Evolutionary conservation across 1,140 invertebrate species (phyloP), one percentile per base, ranked within the genome.

Genomic region (Eurosta solidaginis): DNA sequence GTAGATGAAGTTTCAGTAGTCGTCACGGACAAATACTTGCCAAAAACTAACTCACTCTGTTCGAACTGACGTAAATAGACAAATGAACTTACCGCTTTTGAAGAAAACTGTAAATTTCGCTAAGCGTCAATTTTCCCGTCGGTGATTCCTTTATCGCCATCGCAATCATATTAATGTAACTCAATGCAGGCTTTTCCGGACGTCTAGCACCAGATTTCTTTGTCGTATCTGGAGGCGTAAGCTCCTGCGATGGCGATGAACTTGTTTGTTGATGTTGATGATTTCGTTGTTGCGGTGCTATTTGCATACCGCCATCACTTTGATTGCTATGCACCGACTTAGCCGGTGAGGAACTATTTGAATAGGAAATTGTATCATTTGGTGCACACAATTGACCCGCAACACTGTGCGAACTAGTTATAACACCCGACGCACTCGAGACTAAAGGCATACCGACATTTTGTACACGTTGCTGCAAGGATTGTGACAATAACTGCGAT

Each of bases 111-210:
- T 97, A 97, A 49, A 98, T 98, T 89, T 97, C 96, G 77, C 93
- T 96, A 0, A 98, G 90, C 0, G 96, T 97, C 4, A 98, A 89
- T 44, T 93, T 88, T 83, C 96, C 96, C 5, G 92, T 92, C 0
- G 96, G 95, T 14, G 96, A 97, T 81, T 94, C 93, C 84, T 98
- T 95, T 77, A 99, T 99, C 1, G 97, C 97, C 95, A 98, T 98
- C 0, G 97, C 97, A 40, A 99, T 99, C 59, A 99, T 90, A 2
- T 97, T 96, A 78, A 99, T 99, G 88, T 99, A 99, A 4, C 96
- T 98, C 82, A 95, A 96, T 0, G 97, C 97, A 2, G 97, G 97
- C 83, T 99, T 99, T 85, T 99, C 97, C 77, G 96, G 95, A 0
- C 94, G 90, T 17, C 95, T 89, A 0, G 91, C 89, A 12, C 93